Base-by-base conservation (phyloP, 2,113 vertebrate genomes). In the Gadus macrocephalus region DNA sequence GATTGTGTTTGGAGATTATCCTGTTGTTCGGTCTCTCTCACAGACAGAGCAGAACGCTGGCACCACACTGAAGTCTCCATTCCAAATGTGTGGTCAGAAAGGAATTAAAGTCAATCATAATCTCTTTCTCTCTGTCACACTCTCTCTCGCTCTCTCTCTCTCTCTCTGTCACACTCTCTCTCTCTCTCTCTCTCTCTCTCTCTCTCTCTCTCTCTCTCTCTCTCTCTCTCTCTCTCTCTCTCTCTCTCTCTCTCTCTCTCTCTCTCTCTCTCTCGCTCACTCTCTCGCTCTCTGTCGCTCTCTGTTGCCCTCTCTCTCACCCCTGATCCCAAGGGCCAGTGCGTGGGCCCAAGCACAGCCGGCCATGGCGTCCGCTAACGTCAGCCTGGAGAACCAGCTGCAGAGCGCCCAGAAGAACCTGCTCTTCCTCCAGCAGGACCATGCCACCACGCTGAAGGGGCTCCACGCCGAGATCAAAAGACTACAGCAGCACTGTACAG, bases 321-420 rank as follows among this genome's bases (percentile, higher is more conserved):
- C 64, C 49, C 53, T 3, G 49, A 20, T 17, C 28, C 70, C n/a
- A 6, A 14, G 81, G 64, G 60, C 72, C 66, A 19, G 53, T 68
- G 73, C 71, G 67, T 71, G 67, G 68, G 64, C 73, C 75, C 42
- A 15, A 68, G 76, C 62, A 65, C 68, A 64, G 78, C 76, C 81
- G 75, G 87, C 83, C 85, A 99, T 98, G 97, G 96, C 96, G 4
- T 86, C 94, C 0, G 86, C 81, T 75, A 90, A 87, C 16, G 88
- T 94, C 2, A 94, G 93, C 81, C 90, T 99, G 92, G 96, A 99
- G 89, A 98, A 97, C 83, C 96, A 98, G 90, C 85, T 99, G 64
- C 95, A 98, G 65, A 99, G 97, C 0, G 95, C 97, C 1, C 96
- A 98, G 92, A 98, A 98, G 83, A 98, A 98, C 81, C 93, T 99